Base-by-base conservation (phyloP, 37 sponge, comb jelly and placozoan species). In the Chondrosia reniformis region DNA sequence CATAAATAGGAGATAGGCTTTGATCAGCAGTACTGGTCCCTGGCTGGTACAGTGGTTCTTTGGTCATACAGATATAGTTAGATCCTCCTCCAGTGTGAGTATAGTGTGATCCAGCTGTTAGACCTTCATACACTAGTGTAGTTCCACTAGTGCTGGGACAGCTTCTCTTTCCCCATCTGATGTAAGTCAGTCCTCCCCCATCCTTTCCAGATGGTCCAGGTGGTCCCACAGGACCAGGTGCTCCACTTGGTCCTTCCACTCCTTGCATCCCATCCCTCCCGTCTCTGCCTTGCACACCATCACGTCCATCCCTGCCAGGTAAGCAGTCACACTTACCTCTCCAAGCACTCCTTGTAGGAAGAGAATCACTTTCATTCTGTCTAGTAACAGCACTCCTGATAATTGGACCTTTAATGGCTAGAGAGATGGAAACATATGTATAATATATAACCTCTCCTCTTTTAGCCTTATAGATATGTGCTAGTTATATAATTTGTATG, bases 11-110 rank as follows among this genome's bases (percentile, higher is more conserved):
- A 37, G 13, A 34, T 28, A 43, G 2, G 9, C 61, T 52, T 39
- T 2, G 21, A 41, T 78, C 40, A 4, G 42, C 74, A 30, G 71
- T 52, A 39, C 73, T 21, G 13, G 41, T 39, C 1, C 67, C 45
- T 17, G 42, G 25, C 8, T 19, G 3, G 63, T 84, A 84, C 33
- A 79, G 24, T 33, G 81, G 73, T 21, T 63, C 71, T 21, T 44
- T 40, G 2, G 79, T 79, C 55, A 83, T 37, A 65, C 88, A 88
- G 31, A 75, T 41, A 42, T 78, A 78, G 74, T 88, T 82, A 5
- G 80, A 71, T 33, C 59, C 77, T 77, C 58, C 77, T 30, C 77
- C 77, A 57, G 32, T 19, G 33, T 77, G 59, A 30, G 33, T 27
- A 32, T 56, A 77, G 30, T 45, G 45, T 34, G 41, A 40, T 19